A percentile compares a stretch with the other conserved stretches of the same genome.
Conservation (phyloP, 2,113 vertebrate species). For the Pheucticus melanocephalus region DNA sequence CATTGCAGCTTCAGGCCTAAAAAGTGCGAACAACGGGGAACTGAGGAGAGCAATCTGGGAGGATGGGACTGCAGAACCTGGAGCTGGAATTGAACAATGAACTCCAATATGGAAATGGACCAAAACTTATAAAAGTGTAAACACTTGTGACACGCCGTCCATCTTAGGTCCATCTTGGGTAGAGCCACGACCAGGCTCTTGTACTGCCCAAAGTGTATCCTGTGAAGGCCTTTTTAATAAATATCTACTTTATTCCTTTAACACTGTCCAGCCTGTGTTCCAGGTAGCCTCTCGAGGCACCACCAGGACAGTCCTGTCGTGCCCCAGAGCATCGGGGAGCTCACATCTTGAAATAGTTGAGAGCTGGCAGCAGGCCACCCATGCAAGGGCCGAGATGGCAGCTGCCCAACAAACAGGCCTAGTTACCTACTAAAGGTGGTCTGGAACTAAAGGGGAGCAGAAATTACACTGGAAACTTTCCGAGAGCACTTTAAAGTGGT, state of each 20-base stretch:
- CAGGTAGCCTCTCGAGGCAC: background rate
- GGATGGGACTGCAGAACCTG: background rate
- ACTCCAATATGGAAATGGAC: background rate
- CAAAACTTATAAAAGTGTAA: background rate
- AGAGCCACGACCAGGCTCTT: background rate
- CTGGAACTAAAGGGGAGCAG: slow-evolving; percentile 14
- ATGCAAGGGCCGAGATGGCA: background rate
- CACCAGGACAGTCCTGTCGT: rapidly evolving
- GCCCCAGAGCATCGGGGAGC: background rate
- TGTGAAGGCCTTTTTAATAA: background rate
- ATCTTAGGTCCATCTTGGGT: background rate
- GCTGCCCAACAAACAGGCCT: background rate
- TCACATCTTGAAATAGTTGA: slow-evolving; percentile 48
- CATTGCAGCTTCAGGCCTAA: background rate
- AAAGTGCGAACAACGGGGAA: background rate
- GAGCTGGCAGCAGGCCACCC: slow-evolving; percentile 32
- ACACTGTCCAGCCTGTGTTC: background rate
- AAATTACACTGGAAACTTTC: slow-evolving; percentile 31
- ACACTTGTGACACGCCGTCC: rapidly evolving
- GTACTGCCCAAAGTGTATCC: too few relatives aligned
- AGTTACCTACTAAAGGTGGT: slow-evolving; percentile 59
- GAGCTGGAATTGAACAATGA: background rate
- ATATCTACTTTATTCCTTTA: background rate
- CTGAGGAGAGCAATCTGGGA: background rate
- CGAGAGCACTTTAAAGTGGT: slow-evolving; percentile 55